These are phyloP conservation scores for Tetragonula carbonaria DNA, from an alignment of 2,888 invertebrate genomes.

Conservation along the genomic window DNA sequence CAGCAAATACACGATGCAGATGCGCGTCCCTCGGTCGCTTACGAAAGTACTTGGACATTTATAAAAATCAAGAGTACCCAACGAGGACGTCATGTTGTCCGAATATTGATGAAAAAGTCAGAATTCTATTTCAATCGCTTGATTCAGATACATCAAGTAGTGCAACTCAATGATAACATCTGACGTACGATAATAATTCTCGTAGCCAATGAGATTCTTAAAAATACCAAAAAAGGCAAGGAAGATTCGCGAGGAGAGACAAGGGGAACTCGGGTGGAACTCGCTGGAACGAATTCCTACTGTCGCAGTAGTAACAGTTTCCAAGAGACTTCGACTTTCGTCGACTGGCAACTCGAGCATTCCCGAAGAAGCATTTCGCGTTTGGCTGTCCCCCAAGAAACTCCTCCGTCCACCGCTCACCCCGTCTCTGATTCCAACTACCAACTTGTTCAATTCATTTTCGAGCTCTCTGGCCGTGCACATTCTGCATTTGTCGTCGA, in stretches of 20 bases:
- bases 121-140: no score
- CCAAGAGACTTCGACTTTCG: slow-evolving; percentile 61
- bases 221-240: no score
- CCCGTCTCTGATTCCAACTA: slow-evolving; percentile 67
- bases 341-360: slow-evolving; percentile 63
- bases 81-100: no score
- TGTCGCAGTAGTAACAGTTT: slow-evolving; percentile 64
- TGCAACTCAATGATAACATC: no score
- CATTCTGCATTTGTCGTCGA: not conserved
- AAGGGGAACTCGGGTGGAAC: slow-evolving; percentile 15
- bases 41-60: no score
- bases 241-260: not conserved
- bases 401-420: slow-evolving; percentile 60
- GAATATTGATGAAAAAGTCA: slow-evolving; percentile 8
- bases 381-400: slow-evolving; percentile 44
- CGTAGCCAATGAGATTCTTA: no score
- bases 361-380: slow-evolving; percentile 1
- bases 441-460: slow-evolving; percentile 71
- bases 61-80: no score
- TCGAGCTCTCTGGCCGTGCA: slow-evolving; percentile 9
- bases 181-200: no score
- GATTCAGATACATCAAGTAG: no score
- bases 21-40: no score
- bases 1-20: slow-evolving; percentile 13
- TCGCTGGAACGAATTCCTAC: slow-evolving; percentile 57